Evolutionary conservation across 1,140 invertebrate species (phyloP).

Genomic region (Aphidius gifuensis): DNA sequence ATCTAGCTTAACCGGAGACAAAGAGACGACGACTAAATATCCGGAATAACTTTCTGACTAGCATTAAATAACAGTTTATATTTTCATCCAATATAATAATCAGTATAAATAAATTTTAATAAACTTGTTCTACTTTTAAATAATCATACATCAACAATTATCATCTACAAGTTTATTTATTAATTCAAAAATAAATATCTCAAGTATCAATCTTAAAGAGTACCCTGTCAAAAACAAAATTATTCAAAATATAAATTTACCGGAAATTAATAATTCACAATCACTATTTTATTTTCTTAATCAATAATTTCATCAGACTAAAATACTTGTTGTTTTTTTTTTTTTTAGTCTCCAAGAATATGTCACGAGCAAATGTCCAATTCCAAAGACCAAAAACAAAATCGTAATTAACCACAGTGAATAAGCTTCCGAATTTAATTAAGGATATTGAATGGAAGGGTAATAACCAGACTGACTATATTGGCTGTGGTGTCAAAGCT

Average conservation of each 20-base stretch:
- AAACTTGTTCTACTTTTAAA: no score
- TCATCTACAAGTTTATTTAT: no score
- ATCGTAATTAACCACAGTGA: conserved; percentile 55
- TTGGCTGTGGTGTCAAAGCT: conserved; percentile 54
- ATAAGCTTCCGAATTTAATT: conserved; percentile 57
- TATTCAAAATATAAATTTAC: no score
- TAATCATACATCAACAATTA: no score
- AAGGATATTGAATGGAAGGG: conserved; percentile 55
- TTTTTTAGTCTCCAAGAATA: neutral
- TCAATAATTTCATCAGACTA: no score
- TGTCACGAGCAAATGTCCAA: conserved; percentile 11
- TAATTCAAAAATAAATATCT: no score
- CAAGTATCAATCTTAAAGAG: no score
- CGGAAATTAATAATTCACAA: no score
- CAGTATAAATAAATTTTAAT: no score
- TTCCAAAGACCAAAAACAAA: conserved; percentile 37
- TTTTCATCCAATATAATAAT: no score
- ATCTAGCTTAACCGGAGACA: conserved; percentile 10
- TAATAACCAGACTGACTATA: conserved; percentile 51
- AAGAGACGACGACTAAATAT: conserved; percentile 19
- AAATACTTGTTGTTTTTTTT: neutral
- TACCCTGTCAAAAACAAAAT: no score
- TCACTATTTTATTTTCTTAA: no score
- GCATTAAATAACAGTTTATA: neutral
- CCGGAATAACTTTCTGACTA: conserved; percentile 2